Evolutionary conservation across 2,888 invertebrate genomes (phyloP), one percentile per base, ranked within the genome.

Genomic region (Plagiodera versicolora): DNA sequence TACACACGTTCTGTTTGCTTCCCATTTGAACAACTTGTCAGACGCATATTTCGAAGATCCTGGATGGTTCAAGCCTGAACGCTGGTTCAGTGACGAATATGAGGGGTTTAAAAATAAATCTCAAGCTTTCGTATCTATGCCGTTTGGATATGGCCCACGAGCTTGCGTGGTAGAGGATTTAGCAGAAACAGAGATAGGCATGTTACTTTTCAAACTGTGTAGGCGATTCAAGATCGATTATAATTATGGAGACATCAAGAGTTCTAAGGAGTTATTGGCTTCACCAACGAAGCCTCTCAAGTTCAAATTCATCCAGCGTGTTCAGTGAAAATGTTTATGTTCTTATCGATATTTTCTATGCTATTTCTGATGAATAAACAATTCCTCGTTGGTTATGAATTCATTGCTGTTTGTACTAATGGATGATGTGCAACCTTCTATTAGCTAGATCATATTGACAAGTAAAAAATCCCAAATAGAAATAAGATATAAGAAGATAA

Each of bases 1-100:
- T 58, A 88, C 88, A 0, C 81, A 85, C 9, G 81, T 89, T 14
- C 82, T 89, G 70, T 87, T 88, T 83, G 86, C 88, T 0, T 86
- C 85, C 47, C 84, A 86, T 76, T 82, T 88, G 49, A 80, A 86
- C 0, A 83, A 86, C 14, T 73, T 84, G 57, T 83, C 85, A 56
- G 88, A 89, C 66, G 85, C 86, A 66, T 85, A 88, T 73, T 89
- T 85, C 67, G 88, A 88, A 20, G 86, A 88, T 66, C 85, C 88
- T 0, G 70, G 78, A 0, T 83, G 83, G 60, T 89, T 86, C 69
- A 78, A 80, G 63, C 88, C 89, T 0, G 87, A 88, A 67, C 80
- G 89, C 59, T 89, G 89, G 89, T 70, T 87, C 14, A 78, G 0
- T 74, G 68, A 51, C 24, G 65, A 56, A 56, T 20, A 64, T 4